Evolutionary conservation across 2,113 vertebrate genomes (phyloP).

Genomic region (Heloderma charlesbogerti): DNA sequence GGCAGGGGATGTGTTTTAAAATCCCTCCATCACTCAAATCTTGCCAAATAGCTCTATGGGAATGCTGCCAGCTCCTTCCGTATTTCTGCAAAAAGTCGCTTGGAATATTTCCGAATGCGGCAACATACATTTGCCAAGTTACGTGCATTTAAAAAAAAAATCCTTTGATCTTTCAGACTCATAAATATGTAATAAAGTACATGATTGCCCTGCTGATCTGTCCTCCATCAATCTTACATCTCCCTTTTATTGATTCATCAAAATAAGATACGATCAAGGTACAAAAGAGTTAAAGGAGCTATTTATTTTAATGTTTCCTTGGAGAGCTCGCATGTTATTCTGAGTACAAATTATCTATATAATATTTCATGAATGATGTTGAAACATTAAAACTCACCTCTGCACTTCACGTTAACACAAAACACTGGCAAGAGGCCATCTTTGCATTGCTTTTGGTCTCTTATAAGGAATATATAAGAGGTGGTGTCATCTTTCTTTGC

Average conservation of each 20-base stretch:
- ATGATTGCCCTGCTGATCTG: conserved; percentile 80
- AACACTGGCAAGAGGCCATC: conserved; percentile 76
- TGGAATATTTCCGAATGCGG: conserved; percentile 81
- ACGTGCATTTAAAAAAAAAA: conserved; percentile 76
- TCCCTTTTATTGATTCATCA: conserved; percentile 81
- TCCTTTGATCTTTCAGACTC: conserved; percentile 85
- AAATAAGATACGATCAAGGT: conserved; percentile 83
- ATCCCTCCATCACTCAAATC: conserved; percentile 77
- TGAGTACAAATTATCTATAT: conserved; percentile 82
- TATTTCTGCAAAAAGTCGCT: conserved; percentile 80
- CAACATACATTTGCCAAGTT: conserved; percentile 82
- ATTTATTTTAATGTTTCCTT: conserved; percentile 86
- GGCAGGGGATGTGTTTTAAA: conserved; percentile 75
- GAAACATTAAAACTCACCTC: conserved; percentile 81
- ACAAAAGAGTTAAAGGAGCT: conserved; percentile 85
- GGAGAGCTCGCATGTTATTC: conserved; percentile 78
- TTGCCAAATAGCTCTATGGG: conserved; percentile 82
- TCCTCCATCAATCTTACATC: conserved; percentile 81
- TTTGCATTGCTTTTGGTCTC: conserved; percentile 54
- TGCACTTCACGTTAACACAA: conserved; percentile 78
- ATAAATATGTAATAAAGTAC: conserved; percentile 86
- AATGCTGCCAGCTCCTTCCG: conserved; percentile 77
- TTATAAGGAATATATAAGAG: conserved; percentile 59
- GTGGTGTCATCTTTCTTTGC: conserved; percentile 59
- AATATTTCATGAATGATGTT: conserved; percentile 82